These are phyloP conservation scores for Geothlypis trichas DNA, from an alignment of 2,113 vertebrate genomes.

Conservation along the genomic window DNA sequence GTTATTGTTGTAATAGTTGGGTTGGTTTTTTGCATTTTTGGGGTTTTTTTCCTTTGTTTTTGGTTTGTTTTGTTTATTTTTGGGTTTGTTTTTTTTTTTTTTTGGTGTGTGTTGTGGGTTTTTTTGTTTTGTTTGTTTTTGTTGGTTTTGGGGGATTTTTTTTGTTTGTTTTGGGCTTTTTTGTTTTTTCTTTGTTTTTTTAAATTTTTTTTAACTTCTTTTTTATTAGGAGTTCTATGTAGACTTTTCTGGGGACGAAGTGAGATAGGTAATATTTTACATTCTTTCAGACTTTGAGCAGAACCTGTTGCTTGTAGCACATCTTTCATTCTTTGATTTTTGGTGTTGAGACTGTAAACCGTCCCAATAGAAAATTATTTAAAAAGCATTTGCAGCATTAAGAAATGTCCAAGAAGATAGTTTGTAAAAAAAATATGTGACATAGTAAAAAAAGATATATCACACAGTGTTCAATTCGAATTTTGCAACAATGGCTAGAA, in stretches of 20 bases:
- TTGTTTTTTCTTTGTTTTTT: not conserved
- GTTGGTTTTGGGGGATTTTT: too few relatives aligned
- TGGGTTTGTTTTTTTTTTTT: too few relatives aligned
- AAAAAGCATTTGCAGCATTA: fast-evolving
- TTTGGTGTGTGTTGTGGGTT: too few relatives aligned
- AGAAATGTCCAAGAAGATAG: not conserved
- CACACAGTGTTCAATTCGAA: not conserved
- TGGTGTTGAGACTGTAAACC: not conserved
- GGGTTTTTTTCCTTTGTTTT: too few relatives aligned
- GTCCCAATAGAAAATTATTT: not conserved
- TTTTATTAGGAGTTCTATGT: not conserved
- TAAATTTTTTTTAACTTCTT: too few relatives aligned
- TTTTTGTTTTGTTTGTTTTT: not conserved
- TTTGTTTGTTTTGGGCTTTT: too few relatives aligned
- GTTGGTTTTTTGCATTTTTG: too few relatives aligned
- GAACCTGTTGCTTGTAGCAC: not conserved
- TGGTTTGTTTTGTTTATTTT: too few relatives aligned
- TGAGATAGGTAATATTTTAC: not conserved
- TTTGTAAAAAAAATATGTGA: not conserved
- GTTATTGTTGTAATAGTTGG: not conserved
- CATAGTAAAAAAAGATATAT: not conserved
- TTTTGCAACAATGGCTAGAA: not conserved
- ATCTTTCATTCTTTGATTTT: not conserved
- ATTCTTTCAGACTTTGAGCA: not conserved
- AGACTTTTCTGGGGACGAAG: not conserved